Conservation (phyloP, 2,888 invertebrate genomes). For the Omphaloscelis lunosa region DNA sequence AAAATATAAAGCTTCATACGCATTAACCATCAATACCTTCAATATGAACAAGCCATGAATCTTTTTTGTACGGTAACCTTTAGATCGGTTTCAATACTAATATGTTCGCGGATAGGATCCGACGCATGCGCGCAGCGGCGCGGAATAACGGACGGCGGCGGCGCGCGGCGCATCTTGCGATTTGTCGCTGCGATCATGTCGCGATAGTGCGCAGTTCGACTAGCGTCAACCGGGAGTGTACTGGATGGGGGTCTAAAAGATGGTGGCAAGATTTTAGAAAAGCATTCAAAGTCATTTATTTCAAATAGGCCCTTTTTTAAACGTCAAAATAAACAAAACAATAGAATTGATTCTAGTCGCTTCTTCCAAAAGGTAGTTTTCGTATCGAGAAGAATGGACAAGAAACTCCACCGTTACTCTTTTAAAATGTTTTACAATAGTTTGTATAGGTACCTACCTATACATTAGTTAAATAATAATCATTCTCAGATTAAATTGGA, state of each 20-base stretch:
- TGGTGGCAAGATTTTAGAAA: conserved; percentile 29
- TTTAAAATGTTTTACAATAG: too few species aligned
- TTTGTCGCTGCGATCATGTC: conserved; percentile 83
- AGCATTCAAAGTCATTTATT: too few species aligned
- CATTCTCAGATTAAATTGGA: background rate
- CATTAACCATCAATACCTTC: conserved; percentile 61
- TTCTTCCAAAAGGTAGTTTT: too few species aligned
- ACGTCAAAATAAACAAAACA: too few species aligned
- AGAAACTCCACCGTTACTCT: too few species aligned
- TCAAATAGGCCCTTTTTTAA: too few species aligned
- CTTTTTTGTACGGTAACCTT: conserved; percentile 68
- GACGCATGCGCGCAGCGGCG: conserved; percentile 74
- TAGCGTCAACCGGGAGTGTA: conserved; percentile 72
- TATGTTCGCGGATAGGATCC: conserved; percentile 69
- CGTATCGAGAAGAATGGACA: too few species aligned
- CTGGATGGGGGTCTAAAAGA: conserved; percentile 63
- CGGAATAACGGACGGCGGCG: conserved; percentile 73
- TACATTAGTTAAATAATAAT: too few species aligned
- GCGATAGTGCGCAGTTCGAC: conserved; percentile 74
- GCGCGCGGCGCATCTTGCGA: conserved; percentile 73
- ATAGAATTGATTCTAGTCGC: too few species aligned
- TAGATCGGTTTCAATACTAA: conserved; percentile 73
- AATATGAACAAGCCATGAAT: conserved; percentile 43
- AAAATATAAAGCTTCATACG: conserved; percentile 40
- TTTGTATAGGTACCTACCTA: too few species aligned